phyloP scores from a whole-genome alignment of 2,113 vertebrate genomes.

The Vulpes lagopus region DNA sequence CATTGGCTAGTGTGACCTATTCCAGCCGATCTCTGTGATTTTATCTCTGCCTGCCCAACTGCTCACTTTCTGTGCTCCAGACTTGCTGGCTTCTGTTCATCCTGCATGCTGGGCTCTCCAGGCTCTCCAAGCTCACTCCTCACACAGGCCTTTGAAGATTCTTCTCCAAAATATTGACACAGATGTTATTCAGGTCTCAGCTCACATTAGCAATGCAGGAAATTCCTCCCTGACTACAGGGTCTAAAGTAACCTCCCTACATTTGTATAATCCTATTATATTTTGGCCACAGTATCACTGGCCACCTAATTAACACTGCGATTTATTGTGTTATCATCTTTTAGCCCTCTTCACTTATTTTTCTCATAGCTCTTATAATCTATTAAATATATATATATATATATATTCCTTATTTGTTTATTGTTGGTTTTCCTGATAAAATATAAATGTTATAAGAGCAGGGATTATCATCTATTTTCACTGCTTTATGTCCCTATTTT shows the following conservation, averaged over 20 bases:
- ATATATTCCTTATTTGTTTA: neutral
- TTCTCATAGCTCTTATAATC: neutral
- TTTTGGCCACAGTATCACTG: neutral
- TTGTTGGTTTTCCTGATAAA: neutral
- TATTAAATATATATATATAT: neutral
- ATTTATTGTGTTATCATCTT: neutral
- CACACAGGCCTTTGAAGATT: neutral
- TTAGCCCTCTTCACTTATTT: neutral
- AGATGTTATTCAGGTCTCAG: neutral
- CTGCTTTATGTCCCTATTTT: neutral
- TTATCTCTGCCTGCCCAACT: neutral
- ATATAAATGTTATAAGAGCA: neutral
- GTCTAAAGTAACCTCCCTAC: neutral
- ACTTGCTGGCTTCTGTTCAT: neutral
- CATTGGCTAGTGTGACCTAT: accelerated
- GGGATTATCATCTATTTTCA: neutral
- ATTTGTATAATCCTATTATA: neutral
- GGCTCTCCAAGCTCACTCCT: neutral
- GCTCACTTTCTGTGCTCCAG: neutral
- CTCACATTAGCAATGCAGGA: neutral
- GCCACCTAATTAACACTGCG: neutral
- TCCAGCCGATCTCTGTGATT: neutral
- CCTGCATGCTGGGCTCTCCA: too few relatives aligned
- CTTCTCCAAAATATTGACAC: neutral
- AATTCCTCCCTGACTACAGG: neutral